phyloP scores from a whole-genome alignment of 2,888 invertebrate genomes.

The Melieria picta region DNA sequence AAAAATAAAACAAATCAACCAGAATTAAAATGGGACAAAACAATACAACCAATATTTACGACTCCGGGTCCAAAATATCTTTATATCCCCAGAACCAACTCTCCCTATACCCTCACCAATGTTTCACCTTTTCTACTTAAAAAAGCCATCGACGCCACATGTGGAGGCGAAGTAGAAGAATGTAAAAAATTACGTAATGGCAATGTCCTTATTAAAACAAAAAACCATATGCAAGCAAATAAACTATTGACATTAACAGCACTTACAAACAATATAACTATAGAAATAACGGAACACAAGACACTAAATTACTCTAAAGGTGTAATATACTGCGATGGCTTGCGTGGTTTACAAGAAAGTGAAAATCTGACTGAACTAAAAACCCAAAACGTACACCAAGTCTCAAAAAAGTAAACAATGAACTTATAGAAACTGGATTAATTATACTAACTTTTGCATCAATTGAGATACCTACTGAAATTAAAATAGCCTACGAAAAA shows the following conservation, averaged over 20 bases:
- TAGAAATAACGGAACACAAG: constrained; percentile 7
- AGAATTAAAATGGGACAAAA: no score
- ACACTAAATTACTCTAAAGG: constrained; percentile 7
- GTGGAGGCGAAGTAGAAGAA: constrained; percentile 26
- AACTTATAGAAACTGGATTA: constrained; percentile 13
- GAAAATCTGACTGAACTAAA: constrained; percentile 19
- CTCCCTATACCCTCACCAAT: no score
- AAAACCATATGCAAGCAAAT: constrained; percentile 26
- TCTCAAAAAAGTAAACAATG: constrained; percentile 8
- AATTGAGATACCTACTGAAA: constrained; percentile 8
- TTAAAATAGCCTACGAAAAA: constrained; percentile 21
- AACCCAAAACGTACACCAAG: constrained; percentile 16
- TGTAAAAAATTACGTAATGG: constrained; percentile 32
- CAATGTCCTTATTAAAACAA: constrained; percentile 28
- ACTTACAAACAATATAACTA: constrained; percentile 17
- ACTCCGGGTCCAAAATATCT: no score
- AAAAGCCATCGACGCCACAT: neutral
- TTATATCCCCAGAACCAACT: no score
- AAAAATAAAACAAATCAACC: no score
- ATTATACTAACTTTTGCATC: constrained; percentile 19
- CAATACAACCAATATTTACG: no score
- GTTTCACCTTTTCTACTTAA: no score
- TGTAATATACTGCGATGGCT: constrained; percentile 1
- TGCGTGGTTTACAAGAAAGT: constrained; percentile 13
- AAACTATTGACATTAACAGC: constrained; percentile 17